Percentiles rank a stretch among this genome's conserved stretches.
phyloP scores from a whole-genome alignment of 2,888 invertebrate species.

The Aelia acuminata region DNA sequence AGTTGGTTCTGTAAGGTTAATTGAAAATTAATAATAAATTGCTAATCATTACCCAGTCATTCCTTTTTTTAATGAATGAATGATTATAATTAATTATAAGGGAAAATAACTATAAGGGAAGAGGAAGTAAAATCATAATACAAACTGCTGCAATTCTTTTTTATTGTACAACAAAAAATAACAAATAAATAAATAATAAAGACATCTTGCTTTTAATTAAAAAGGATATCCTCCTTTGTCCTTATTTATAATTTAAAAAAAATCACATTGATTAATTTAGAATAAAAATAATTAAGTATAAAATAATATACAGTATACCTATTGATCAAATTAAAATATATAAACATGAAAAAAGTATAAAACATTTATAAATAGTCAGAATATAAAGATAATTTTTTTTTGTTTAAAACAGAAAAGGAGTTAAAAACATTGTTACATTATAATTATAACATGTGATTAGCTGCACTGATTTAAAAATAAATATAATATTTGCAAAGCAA shows the following conservation, averaged over 20 bases:
- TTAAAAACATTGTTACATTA: background rate
- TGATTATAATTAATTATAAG: too few relatives aligned
- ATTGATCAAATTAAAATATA: background rate
- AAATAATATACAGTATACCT: background rate
- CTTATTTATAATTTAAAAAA: too few relatives aligned
- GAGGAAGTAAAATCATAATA: background rate
- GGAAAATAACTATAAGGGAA: background rate
- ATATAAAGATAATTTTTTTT: background rate
- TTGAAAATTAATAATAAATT: too few relatives aligned
- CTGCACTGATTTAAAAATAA: background rate
- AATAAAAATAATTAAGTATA: background rate
- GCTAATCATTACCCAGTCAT: too few relatives aligned
- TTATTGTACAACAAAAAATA: constrained; percentile 1
- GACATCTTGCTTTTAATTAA: too few relatives aligned
- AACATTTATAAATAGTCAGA: background rate
- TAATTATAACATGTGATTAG: background rate
- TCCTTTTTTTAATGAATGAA: too few relatives aligned
- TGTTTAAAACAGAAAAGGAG: background rate
- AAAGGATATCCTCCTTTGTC: background rate
- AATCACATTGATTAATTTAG: too few relatives aligned
- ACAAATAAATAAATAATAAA: too few relatives aligned
- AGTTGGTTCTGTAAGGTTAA: too few relatives aligned
- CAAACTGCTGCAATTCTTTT: background rate
- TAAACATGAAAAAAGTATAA: background rate
- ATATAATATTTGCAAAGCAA: background rate